A percentile compares a stretch with the other conserved stretches of the same genome.
Evolutionary conservation across 2,797 vertebrate species (phyloP).

Genomic region (Trematomus bernacchii): DNA sequence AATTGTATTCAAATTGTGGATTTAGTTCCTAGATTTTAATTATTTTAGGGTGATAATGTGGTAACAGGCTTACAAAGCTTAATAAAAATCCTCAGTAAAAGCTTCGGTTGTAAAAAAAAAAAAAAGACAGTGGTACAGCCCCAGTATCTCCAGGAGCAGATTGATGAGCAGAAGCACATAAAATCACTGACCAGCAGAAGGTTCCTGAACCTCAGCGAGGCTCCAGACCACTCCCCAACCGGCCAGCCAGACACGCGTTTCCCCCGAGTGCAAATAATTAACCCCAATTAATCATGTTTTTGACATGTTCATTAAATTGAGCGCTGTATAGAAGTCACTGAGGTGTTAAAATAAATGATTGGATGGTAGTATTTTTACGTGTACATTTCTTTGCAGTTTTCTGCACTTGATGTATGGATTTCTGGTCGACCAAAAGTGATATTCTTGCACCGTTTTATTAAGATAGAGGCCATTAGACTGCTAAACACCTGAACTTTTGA

Average conservation of each 20-base stretch:
- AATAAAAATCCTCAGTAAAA: no score
- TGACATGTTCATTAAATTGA: conserved; percentile 7
- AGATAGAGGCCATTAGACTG: no score
- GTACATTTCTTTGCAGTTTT: neutral
- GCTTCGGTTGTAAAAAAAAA: no score
- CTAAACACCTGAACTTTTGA: no score
- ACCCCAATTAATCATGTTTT: conserved; percentile 49
- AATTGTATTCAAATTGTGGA: no score
- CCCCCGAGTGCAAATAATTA: conserved; percentile 49
- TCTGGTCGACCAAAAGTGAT: neutral
- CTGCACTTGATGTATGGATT: neutral
- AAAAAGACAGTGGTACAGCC: no score
- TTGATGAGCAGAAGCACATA: conserved; percentile 17
- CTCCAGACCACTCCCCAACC: conserved; percentile 36
- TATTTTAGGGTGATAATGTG: no score
- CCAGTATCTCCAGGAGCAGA: conserved; percentile 5
- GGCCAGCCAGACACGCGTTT: conserved; percentile 16
- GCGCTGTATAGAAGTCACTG: neutral
- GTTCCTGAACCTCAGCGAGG: neutral
- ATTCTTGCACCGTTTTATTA: neutral
- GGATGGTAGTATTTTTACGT: neutral
- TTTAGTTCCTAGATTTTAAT: no score
- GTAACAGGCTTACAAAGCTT: no score
- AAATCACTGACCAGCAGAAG: neutral
- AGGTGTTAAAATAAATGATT: neutral